Percentiles rank a stretch among this genome's conserved stretches.
These are phyloP conservation scores for Blastomussa wellsi DNA, from an alignment of 92 coral and sea anemone species.

Conservation along the genomic window DNA sequence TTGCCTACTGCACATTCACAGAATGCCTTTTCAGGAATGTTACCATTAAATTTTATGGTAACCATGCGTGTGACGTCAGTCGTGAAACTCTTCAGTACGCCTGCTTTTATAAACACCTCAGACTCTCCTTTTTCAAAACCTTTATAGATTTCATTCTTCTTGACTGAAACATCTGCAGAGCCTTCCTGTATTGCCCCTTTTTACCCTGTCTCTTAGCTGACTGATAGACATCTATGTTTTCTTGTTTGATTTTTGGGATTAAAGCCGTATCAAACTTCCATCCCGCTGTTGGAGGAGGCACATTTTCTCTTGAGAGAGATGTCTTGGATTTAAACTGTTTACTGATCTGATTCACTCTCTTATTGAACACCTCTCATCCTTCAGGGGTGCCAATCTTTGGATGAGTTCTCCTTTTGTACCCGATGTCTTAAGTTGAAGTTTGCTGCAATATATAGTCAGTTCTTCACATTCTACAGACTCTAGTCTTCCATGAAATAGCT, in stretches of 20 bases:
- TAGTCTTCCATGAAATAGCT: neutral
- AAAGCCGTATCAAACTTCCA: neutral
- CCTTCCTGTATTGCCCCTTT: neutral
- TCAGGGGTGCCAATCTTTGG: neutral
- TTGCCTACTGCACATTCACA: conserved; percentile 37
- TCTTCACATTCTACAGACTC: neutral
- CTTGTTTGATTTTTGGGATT: neutral
- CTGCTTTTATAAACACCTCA: conserved; percentile 49
- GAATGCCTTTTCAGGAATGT: neutral
- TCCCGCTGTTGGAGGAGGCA: neutral
- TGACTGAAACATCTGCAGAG: neutral
- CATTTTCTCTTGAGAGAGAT: neutral
- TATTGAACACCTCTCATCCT: neutral
- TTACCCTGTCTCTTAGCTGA: neutral
- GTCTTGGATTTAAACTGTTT: neutral
- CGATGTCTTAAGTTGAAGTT: neutral
- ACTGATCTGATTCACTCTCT: neutral
- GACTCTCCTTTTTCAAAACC: conserved; percentile 1
- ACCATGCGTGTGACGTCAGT: conserved; percentile 56
- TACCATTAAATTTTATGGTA: neutral
- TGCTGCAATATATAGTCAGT: neutral
- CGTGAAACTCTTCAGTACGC: conserved; percentile 49
- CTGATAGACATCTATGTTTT: neutral
- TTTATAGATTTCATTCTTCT: neutral
- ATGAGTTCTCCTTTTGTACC: neutral